Conservation (phyloP, 2,113 vertebrate species). For the Tachycineta bicolor region DNA sequence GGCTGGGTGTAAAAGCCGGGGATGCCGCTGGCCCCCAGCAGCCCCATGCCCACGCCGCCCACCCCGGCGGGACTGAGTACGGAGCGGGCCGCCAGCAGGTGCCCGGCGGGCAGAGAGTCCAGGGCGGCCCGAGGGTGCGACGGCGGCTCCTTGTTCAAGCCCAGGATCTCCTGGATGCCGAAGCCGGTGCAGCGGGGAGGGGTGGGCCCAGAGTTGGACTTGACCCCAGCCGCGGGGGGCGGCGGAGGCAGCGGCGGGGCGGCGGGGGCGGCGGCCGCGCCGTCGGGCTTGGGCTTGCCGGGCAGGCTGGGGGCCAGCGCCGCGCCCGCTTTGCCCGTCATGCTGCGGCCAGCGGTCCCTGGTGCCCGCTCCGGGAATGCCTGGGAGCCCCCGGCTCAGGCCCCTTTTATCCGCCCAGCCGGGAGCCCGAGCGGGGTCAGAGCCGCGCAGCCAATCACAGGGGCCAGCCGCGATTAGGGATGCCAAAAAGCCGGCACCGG, state of each 20-base stretch:
- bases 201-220: conserved; percentile 61
- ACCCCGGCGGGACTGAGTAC: conserved; percentile 87
- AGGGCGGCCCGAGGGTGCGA: conserved; percentile 81
- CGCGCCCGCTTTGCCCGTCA: conserved; percentile 92
- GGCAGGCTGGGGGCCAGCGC: conserved; percentile 73
- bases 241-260: conserved; percentile 61
- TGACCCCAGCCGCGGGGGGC: conserved; percentile 25
- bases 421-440: conserved; percentile 89
- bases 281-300: conserved; percentile 79
- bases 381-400: conserved; percentile 87
- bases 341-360: conserved; percentile 81
- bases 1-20: conserved; percentile 94
- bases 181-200: conserved; percentile 93
- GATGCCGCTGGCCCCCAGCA: conserved; percentile 88
- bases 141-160: conserved; percentile 93
- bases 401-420: conserved; percentile 97
- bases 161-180: conserved; percentile 97
- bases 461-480: conserved; percentile 83
- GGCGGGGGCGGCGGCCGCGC: conserved; percentile 63
- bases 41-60: conserved; percentile 89
- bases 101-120: conserved; percentile 85
- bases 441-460: conserved; percentile 90
- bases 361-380: conserved; percentile 87
- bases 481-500: conserved; percentile 80
- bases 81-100: conserved; percentile 90